Conservation (phyloP, 1,140 invertebrate species). For the Lordiphosa clarofinis region DNA sequence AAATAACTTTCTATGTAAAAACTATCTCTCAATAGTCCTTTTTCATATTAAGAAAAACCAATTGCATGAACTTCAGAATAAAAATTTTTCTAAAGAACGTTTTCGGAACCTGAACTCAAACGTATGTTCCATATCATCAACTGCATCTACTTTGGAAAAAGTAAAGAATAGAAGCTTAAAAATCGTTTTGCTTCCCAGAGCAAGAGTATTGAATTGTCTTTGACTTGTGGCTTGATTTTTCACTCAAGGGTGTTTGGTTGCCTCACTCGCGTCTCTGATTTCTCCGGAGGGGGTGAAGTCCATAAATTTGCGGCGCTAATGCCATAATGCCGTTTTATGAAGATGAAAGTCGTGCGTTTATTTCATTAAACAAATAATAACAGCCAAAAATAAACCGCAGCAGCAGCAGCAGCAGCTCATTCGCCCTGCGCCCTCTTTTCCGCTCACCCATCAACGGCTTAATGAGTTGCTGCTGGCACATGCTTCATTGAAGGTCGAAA, state of each 20-base stretch:
- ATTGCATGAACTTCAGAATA: too few species aligned
- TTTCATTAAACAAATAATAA: slow-evolving; percentile 78
- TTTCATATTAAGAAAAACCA: too few species aligned
- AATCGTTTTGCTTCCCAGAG: too few species aligned
- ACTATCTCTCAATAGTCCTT: too few species aligned
- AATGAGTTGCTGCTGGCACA: slow-evolving; percentile 70
- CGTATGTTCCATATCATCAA: too few species aligned
- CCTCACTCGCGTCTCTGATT: slow-evolving; percentile 9
- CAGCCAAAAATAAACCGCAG: slow-evolving; percentile 74
- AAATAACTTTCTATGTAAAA: too few species aligned
- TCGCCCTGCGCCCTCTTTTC: neutral
- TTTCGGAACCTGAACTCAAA: too few species aligned
- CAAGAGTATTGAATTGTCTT: slow-evolving; percentile 12
- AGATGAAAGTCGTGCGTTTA: slow-evolving; percentile 78
- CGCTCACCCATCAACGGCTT: slow-evolving; percentile 38
- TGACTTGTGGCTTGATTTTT: neutral
- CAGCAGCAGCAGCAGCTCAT: slow-evolving; percentile 28
- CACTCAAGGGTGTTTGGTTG: slow-evolving; percentile 2
- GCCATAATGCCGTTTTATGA: slow-evolving; percentile 77
- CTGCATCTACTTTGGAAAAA: too few species aligned
- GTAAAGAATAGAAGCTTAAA: too few species aligned
- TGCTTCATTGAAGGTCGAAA: slow-evolving; percentile 76
- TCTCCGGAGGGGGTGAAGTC: slow-evolving; percentile 12
- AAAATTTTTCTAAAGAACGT: too few species aligned
- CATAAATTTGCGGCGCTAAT: slow-evolving; percentile 74